Conservation (phyloP, 53 echinoderm and acorn worm genomes). For the Echinometra lucunter region DNA sequence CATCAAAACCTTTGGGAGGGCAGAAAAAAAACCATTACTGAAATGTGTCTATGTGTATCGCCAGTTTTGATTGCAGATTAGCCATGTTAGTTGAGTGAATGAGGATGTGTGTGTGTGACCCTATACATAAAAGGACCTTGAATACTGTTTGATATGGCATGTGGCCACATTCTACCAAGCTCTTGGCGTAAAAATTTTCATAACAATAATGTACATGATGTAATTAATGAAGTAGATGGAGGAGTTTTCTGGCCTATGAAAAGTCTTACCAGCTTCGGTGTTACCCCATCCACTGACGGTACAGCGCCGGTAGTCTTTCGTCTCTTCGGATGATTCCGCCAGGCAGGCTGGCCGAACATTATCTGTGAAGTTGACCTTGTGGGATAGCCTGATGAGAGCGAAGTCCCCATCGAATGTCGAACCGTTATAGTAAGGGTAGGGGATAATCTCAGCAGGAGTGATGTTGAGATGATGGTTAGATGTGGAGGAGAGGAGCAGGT, state of each 20-base stretch:
- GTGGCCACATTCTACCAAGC: too few relatives aligned
- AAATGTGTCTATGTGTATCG: not conserved
- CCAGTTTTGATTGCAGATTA: too few relatives aligned
- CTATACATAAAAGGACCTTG: too few relatives aligned
- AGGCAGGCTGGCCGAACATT: constrained; percentile 83
- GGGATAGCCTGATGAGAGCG: constrained; percentile 74
- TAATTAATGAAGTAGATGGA: not conserved
- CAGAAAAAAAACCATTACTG: not conserved
- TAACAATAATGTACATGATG: too few relatives aligned
- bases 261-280: constrained; percentile 56
- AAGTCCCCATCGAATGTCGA: constrained; percentile 52
- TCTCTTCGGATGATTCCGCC: constrained; percentile 72
- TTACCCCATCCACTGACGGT: constrained; percentile 65
- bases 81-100: not conserved
- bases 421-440: constrained; percentile 7
- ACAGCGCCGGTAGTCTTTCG: constrained; percentile 54
- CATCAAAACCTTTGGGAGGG: constrained; percentile 48
- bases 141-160: too few relatives aligned
- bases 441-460: not conserved
- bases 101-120: not conserved
- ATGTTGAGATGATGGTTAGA: constrained; percentile 40
- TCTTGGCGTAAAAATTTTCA: too few relatives aligned
- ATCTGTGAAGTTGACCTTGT: constrained; percentile 71
- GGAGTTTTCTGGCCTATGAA: not conserved
- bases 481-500: constrained; percentile 38